phyloP scores from a whole-genome alignment of 1,140 invertebrate species.

The Meloidogyne exigua region DNA sequence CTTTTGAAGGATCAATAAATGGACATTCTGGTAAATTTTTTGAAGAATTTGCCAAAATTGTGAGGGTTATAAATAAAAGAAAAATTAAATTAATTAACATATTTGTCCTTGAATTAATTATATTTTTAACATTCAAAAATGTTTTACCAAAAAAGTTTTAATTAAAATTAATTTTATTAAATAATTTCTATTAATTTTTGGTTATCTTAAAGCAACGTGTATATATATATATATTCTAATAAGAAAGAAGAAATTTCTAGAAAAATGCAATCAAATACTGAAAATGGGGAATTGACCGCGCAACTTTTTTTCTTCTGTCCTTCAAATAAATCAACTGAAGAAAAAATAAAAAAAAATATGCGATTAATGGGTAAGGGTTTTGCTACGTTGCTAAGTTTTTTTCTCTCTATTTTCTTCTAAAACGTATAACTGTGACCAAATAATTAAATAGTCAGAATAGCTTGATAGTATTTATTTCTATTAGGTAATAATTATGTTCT shows the following conservation, averaged over 20 bases:
- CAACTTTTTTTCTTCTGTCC: background rate
- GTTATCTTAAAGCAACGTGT: background rate
- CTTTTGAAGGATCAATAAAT: constrained; percentile 43
- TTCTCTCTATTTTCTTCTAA: background rate
- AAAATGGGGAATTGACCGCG: background rate
- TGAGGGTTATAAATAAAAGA: background rate
- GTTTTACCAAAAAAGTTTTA: background rate
- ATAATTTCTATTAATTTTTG: background rate
- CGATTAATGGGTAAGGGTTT: background rate
- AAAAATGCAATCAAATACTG: background rate
- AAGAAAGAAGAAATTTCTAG: background rate
- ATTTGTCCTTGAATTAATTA: background rate
- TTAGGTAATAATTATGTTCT: background rate
- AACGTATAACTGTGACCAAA: background rate
- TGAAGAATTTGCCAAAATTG: constrained; percentile 1
- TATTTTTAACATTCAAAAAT: background rate
- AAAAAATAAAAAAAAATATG: background rate
- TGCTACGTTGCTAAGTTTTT: background rate
- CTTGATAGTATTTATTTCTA: background rate
- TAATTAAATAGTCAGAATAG: background rate
- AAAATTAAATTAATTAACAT: background rate
- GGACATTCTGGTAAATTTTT: constrained; percentile 43
- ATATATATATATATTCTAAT: no score
- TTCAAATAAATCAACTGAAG: background rate
- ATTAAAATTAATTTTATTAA: background rate